A percentile compares a stretch with the other conserved stretches of the same genome.
These are phyloP conservation scores for Colletes latitarsis DNA, from an alignment of 1,140 invertebrate species.

Conservation along the genomic window DNA sequence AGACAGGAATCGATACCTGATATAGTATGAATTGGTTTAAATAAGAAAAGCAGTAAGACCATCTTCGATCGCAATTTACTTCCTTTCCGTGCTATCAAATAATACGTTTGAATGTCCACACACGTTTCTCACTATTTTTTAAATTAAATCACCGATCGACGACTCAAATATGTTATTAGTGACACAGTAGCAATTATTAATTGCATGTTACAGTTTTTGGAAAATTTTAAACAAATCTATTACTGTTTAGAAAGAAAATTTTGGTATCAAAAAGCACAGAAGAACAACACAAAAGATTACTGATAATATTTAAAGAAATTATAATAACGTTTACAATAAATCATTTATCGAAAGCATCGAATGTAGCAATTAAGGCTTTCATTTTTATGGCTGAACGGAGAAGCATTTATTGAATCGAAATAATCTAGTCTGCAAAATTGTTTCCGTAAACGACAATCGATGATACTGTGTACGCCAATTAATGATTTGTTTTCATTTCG, in stretches of 20 bases:
- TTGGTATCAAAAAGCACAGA: no score
- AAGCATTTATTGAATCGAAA: no score
- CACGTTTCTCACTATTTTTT: no score
- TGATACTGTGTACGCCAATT: not conserved
- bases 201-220: no score
- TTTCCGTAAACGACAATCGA: not conserved
- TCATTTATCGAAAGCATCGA: not conserved
- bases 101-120: not conserved
- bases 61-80: not conserved
- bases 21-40: slow-evolving; percentile 20
- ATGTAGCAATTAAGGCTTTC: no score
- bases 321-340: not conserved
- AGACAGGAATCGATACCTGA: slow-evolving; percentile 7
- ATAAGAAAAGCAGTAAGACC: not conserved
- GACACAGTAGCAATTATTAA: no score
- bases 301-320: not conserved
- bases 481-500: not conserved
- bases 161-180: no score
- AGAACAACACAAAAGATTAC: not conserved
- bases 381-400: no score
- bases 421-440: not conserved
- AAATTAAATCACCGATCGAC: no score
- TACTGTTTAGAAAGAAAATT: no score
- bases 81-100: not conserved
- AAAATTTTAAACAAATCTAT: no score